phyloP scores from a whole-genome alignment of 2,888 invertebrate species.

The Pollenia griseotomentosa region DNA sequence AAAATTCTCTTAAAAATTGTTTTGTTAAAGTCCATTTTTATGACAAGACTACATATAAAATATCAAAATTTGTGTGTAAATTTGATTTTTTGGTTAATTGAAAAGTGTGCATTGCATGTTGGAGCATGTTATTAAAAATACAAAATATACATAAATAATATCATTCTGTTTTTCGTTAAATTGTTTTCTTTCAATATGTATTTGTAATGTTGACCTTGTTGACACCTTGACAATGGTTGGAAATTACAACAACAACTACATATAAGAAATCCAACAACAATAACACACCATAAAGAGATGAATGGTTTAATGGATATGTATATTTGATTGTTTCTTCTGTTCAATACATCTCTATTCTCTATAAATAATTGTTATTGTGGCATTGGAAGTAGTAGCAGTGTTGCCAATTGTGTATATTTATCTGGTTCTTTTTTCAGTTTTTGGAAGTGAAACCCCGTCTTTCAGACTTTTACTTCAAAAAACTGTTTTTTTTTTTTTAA shows the following conservation, averaged over 20 bases:
- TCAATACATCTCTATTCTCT: not conserved
- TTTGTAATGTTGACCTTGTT: slow-evolving; percentile 65
- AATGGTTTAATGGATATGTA: slow-evolving; percentile 44
- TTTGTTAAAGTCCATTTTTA: not conserved
- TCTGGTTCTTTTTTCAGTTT: no score
- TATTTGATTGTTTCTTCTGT: slow-evolving; percentile 16
- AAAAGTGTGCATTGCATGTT: not conserved
- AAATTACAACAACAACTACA: slow-evolving; percentile 56
- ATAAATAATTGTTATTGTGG: no score
- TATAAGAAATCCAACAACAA: slow-evolving; percentile 45
- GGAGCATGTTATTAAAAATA: not conserved
- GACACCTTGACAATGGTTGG: slow-evolving; percentile 71
- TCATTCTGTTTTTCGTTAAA: not conserved
- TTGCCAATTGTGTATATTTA: no score
- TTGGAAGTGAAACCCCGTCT: no score
- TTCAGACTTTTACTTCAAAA: no score
- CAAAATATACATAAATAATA: not conserved
- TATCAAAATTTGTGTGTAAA: no score
- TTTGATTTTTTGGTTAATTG: no score
- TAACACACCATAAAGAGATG: not conserved
- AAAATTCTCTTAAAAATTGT: not conserved
- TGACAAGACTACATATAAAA: no score
- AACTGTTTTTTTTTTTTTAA: no score
- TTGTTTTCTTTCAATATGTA: slow-evolving; percentile 59
- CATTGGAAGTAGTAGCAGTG: no score